A percentile compares a stretch with the other conserved stretches of the same genome.
Evolutionary conservation across 2,113 vertebrate genomes (phyloP).

Genomic region (Dipodomys spectabilis): DNA sequence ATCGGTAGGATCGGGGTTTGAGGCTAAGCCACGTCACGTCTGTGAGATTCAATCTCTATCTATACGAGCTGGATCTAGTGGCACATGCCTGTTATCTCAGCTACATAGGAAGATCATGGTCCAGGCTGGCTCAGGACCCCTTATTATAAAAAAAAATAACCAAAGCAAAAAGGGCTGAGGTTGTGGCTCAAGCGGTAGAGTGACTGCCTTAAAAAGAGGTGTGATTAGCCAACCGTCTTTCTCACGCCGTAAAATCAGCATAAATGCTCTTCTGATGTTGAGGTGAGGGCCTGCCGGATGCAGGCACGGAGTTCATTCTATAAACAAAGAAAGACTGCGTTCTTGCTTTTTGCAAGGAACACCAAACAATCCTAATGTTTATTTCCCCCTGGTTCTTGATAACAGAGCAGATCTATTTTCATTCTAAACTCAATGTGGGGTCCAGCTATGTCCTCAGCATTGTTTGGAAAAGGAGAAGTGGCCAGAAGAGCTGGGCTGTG

Average conservation of each 20-base stretch:
- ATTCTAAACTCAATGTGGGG: neutral
- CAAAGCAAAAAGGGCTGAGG: no score
- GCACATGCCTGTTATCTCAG: no score
- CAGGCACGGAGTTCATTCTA: neutral
- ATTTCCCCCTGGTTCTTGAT: neutral
- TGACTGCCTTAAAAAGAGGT: no score
- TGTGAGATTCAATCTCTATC: no score
- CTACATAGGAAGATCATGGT: no score
- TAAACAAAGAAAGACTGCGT: neutral
- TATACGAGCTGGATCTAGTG: no score
- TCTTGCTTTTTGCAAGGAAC: neutral
- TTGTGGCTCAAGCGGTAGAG: no score
- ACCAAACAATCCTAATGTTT: neutral
- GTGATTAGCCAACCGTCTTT: fast-evolving
- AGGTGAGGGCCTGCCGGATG: neutral
- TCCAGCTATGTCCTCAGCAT: neutral
- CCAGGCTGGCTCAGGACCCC: no score
- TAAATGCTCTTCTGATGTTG: neutral
- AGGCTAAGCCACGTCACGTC: no score
- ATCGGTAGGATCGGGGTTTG: no score
- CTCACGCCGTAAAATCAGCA: neutral
- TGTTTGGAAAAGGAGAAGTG: neutral
- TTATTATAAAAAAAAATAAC: no score
- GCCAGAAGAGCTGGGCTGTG: neutral
- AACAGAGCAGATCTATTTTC: neutral